Conservation (phyloP, 2,888 invertebrate species). For the Rutpela maculata region DNA sequence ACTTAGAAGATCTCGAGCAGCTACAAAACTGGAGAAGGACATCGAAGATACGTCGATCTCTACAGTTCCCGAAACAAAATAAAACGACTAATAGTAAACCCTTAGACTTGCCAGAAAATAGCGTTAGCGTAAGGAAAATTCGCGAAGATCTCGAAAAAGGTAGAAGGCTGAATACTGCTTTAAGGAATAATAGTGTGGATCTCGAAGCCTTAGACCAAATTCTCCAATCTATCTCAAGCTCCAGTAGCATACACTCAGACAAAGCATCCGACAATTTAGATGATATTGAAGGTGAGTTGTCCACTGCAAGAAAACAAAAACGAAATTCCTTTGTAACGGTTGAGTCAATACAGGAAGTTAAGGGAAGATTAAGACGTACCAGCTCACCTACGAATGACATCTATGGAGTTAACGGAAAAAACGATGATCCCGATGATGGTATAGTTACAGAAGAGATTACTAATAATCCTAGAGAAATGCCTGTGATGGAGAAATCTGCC, state of each 20-base stretch:
- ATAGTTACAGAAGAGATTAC: conserved; percentile 72
- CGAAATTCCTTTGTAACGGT: conserved; percentile 77
- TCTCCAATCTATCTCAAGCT: conserved; percentile 71
- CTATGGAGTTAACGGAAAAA: conserved; percentile 59
- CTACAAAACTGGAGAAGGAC: conserved; percentile 80
- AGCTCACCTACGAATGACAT: conserved; percentile 73
- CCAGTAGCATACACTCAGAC: conserved; percentile 60
- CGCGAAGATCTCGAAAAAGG: conserved; percentile 77
- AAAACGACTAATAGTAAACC: conserved; percentile 59
- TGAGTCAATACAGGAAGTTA: conserved; percentile 78
- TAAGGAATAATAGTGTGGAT: conserved; percentile 76
- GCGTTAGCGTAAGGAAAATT: conserved; percentile 76
- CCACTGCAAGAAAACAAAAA: conserved; percentile 64
- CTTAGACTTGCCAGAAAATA: conserved; percentile 73
- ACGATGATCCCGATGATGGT: conserved; percentile 72
- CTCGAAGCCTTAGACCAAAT: conserved; percentile 76
- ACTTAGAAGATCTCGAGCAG: conserved; percentile 69
- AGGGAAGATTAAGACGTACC: conserved; percentile 76
- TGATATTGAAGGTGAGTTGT: conserved; percentile 58
- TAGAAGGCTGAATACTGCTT: conserved; percentile 75
- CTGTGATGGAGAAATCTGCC: conserved; percentile 41
- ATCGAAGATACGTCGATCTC: conserved; percentile 79
- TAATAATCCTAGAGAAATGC: conserved; percentile 28
- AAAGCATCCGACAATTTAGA: conserved; percentile 61
- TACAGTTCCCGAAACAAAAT: conserved; percentile 79